Conservation (phyloP, 1,140 invertebrate species). For the Drosophila triauraria region DNA sequence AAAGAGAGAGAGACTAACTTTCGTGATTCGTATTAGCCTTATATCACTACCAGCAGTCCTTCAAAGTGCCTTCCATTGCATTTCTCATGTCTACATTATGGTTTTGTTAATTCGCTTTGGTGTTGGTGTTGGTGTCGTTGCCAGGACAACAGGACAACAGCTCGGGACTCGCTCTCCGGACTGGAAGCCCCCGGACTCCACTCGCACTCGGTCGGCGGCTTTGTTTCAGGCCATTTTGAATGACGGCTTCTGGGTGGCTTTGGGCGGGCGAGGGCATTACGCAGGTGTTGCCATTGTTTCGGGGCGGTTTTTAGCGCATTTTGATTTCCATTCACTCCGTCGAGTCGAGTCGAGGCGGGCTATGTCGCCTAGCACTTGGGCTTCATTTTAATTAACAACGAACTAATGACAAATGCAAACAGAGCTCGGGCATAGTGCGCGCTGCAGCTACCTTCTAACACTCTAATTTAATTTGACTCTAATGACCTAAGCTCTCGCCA, state of each 20-base stretch:
- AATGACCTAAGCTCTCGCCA: conserved; percentile 64
- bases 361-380: conserved; percentile 64
- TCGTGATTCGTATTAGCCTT: conserved; percentile 5
- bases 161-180: conserved; percentile 10
- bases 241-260: conserved; percentile 33
- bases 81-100: conserved; percentile 64
- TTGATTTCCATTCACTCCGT: conserved; percentile 67
- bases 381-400: conserved; percentile 81
- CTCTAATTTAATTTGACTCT: conserved; percentile 74
- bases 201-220: conserved; percentile 67
- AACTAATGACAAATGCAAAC: conserved; percentile 76
- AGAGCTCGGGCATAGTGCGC: conserved; percentile 27
- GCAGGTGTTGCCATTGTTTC: conserved; percentile 76
- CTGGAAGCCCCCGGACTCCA: conserved; percentile 22
- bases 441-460: conserved; percentile 47
- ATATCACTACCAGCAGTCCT: conserved; percentile 11
- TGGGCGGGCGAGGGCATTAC: conserved; percentile 39
- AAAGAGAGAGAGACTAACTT: too few species aligned
- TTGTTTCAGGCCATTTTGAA: conserved; percentile 63
- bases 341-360: conserved; percentile 39
- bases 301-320: conserved; percentile 78
- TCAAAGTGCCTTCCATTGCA: conserved; percentile 35
- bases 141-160: conserved; percentile 71
- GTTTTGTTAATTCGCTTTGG: conserved; percentile 76
- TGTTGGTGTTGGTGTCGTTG: conserved; percentile 61